Conservation (phyloP, 1,140 invertebrate species). For the Drosophila subobscura region DNA sequence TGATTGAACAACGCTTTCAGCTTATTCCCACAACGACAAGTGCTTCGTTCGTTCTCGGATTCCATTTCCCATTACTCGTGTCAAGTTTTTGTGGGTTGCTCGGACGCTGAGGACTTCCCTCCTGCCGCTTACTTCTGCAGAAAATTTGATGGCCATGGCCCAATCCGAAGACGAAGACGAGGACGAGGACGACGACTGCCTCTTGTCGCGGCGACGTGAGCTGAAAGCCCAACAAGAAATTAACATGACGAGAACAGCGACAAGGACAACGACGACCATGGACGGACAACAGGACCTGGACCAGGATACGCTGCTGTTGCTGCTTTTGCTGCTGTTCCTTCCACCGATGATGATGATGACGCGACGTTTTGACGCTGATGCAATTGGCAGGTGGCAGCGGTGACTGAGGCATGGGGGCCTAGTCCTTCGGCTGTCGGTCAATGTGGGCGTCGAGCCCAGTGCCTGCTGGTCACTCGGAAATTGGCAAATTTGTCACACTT, state of each 20-base stretch:
- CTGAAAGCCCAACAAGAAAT: conserved; percentile 58
- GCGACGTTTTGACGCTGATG: conserved; percentile 25
- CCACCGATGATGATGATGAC: conserved; percentile 10
- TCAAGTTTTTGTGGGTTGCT: conserved; percentile 26
- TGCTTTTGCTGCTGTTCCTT: neutral
- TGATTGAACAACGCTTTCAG: no score
- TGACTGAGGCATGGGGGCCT: neutral
- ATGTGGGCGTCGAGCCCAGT: no score
- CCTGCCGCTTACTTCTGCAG: conserved; percentile 6
- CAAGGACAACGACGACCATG: conserved; percentile 2
- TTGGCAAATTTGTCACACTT: conserved; percentile 63
- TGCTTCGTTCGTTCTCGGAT: neutral
- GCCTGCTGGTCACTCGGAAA: conserved; percentile 35
- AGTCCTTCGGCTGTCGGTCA: no score
- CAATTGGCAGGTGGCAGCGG: conserved; percentile 27
- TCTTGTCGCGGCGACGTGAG: conserved; percentile 45
- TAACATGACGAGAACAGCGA: conserved; percentile 35
- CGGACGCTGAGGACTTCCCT: neutral
- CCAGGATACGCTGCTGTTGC: neutral
- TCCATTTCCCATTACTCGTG: conserved; percentile 3
- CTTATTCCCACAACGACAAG: no score
- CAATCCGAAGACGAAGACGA: no score
- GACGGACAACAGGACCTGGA: neutral
- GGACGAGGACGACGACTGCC: conserved; percentile 13
- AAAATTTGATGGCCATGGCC: conserved; percentile 20